Evolutionary conservation across 2,888 invertebrate genomes (phyloP), one percentile per base, ranked within the genome.

Genomic region (Oegoconia quadripuncta): DNA sequence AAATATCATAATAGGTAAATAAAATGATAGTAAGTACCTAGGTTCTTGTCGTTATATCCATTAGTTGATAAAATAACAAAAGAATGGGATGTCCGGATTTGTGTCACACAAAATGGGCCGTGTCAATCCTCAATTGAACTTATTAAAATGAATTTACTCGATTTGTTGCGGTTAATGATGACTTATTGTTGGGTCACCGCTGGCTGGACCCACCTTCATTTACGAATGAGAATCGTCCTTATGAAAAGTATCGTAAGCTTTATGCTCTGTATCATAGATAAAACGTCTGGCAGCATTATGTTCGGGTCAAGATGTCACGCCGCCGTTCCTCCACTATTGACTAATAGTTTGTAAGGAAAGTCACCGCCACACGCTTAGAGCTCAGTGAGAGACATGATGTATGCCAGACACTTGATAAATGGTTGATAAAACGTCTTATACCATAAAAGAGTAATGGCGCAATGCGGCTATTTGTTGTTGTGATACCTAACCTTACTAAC

Each of bases 41-140:
- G n/a, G n/a, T n/a, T n/a, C n/a, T n/a, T n/a, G n/a, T n/a, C n/a
- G n/a, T n/a, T n/a, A n/a, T n/a, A n/a, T n/a, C n/a, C 46, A 55
- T 31, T 40, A 30, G 39, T 53, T 55, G 44, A 64, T 64, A 65
- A 66, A 70, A 72, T 61, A 60, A 71, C 61, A 65, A 68, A 64
- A 48, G 50, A 59, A 58, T 51, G 51, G 60, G 58, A 59, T 52
- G 52, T 56, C 55, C 49, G 65, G 73, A 80, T 76, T 76, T 73
- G 57, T 66, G 63, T 59, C 64, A 58, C 51, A 62, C 45, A 51
- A 67, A 74, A 71, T 73, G 61, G 68, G 48, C 62, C 70, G 66
- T 72, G 83, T 80, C 81, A 79, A 77, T 64, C 69, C 62, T 61
- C 74, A 79, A 77, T 82, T 84, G 80, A 77, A 77, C 79, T 75